A percentile compares a stretch with the other conserved stretches of the same genome.
Evolutionary conservation across 2,797 vertebrate species (phyloP).

Genomic region (Brachymystax lenok): DNA sequence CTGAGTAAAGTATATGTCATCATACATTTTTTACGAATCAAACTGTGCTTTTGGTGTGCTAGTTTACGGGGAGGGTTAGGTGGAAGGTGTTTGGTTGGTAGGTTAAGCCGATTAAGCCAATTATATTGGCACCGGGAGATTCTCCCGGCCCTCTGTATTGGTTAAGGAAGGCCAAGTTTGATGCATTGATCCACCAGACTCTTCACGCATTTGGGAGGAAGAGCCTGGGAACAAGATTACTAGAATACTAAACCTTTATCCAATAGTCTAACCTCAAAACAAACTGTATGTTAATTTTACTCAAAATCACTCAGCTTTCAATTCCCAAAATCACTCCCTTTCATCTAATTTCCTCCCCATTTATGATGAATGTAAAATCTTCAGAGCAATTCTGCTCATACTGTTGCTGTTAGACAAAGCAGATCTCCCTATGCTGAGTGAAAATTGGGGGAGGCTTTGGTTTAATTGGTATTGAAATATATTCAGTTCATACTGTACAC

Average conservation of each 20-base stretch:
- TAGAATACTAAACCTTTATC: background rate
- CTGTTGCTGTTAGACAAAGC: background rate
- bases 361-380: background rate
- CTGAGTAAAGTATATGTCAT: too few relatives aligned
- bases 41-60: too few relatives aligned
- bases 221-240: too few relatives aligned
- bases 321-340: background rate
- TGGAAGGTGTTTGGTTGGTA: too few relatives aligned
- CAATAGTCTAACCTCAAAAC: background rate
- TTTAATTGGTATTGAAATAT: background rate
- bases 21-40: too few relatives aligned
- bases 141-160: too few relatives aligned
- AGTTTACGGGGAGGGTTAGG: too few relatives aligned
- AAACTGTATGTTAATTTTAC: background rate
- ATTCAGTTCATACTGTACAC: background rate
- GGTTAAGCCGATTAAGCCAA: too few relatives aligned
- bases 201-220: too few relatives aligned
- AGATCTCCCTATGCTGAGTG: background rate
- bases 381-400: background rate
- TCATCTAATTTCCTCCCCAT: background rate
- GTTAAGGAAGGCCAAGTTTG: too few relatives aligned
- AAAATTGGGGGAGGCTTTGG: background rate
- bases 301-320: background rate
- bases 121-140: too few relatives aligned
- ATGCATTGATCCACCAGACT: too few relatives aligned